Conservation (phyloP, 2,888 invertebrate species). For the Drosophila antonietae region DNA sequence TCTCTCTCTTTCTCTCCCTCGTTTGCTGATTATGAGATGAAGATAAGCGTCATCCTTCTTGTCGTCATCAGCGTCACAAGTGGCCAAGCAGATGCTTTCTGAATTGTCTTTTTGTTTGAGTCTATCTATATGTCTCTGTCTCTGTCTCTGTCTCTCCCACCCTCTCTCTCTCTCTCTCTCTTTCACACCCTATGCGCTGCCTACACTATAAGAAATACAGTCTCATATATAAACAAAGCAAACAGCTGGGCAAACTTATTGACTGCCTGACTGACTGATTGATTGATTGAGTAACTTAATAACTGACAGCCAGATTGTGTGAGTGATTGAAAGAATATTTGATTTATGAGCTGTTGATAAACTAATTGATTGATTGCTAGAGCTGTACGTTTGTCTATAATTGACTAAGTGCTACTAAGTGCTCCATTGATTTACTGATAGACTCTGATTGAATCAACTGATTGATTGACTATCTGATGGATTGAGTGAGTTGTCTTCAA, state of each 20-base stretch:
- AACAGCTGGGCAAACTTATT: not conserved
- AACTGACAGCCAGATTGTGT: not conserved
- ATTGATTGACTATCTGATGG: not conserved
- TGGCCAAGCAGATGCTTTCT: constrained; percentile 47
- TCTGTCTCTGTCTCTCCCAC: not conserved
- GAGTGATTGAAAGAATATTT: not conserved
- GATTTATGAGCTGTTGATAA: not conserved
- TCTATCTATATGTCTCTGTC: not conserved
- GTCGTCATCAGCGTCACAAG: constrained; percentile 38
- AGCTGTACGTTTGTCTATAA: no score
- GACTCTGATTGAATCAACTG: not conserved
- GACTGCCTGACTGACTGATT: not conserved
- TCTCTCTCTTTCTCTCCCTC: not conserved
- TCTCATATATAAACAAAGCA: not conserved
- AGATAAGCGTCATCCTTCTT: constrained; percentile 62
- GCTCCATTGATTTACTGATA: not conserved
- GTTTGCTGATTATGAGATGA: constrained; percentile 64
- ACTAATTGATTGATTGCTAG: not conserved
- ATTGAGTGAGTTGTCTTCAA: not conserved
- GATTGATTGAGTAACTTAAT: not conserved
- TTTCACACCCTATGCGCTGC: not conserved
- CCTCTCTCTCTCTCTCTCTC: not conserved
- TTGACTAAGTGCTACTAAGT: not conserved
- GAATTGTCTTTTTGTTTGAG: constrained; percentile 12
- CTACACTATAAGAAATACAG: constrained; percentile 27